These are phyloP conservation scores for Oscheius sp. DNA, from an alignment of 2,888 invertebrate genomes.

Conservation along the genomic window DNA sequence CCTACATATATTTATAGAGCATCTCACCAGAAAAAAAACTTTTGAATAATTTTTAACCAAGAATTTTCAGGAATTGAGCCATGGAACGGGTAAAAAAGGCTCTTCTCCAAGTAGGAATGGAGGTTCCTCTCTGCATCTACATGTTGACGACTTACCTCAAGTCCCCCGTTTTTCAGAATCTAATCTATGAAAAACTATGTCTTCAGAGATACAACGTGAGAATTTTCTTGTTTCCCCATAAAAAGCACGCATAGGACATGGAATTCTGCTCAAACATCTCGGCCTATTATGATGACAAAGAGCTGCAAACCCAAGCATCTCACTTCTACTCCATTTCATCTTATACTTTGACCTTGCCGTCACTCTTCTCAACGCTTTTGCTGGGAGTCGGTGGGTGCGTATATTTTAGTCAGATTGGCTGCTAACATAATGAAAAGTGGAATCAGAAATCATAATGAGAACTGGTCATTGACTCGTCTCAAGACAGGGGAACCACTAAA, in stretches of 20 bases:
- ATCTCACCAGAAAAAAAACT: too few species aligned
- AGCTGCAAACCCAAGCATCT: constrained; percentile 70
- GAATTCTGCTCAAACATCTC: constrained; percentile 54
- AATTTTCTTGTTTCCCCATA: background rate
- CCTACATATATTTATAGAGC: too few species aligned
- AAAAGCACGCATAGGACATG: constrained; percentile 37
- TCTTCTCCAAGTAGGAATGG: constrained; percentile 57
- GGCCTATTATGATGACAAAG: constrained; percentile 57
- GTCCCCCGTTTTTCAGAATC: constrained; percentile 70
- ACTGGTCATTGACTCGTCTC: too few species aligned
- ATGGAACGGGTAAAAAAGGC: background rate
- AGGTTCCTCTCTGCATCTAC: constrained; percentile 71
- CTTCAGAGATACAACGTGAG: constrained; percentile 46
- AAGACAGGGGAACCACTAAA: too few species aligned
- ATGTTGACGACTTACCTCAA: constrained; percentile 70
- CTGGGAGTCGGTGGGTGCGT: constrained; percentile 66
- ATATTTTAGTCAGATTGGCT: background rate
- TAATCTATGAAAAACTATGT: constrained; percentile 71
- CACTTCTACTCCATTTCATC: constrained; percentile 70
- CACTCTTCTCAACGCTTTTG: constrained; percentile 69
- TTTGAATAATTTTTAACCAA: too few species aligned
- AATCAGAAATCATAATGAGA: too few species aligned
- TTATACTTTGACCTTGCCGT: constrained; percentile 69
- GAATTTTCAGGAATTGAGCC: background rate
- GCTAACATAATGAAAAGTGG: background rate